Conservation (phyloP, 2,888 invertebrate genomes). For the Caenorhabditis virilis region DNA sequence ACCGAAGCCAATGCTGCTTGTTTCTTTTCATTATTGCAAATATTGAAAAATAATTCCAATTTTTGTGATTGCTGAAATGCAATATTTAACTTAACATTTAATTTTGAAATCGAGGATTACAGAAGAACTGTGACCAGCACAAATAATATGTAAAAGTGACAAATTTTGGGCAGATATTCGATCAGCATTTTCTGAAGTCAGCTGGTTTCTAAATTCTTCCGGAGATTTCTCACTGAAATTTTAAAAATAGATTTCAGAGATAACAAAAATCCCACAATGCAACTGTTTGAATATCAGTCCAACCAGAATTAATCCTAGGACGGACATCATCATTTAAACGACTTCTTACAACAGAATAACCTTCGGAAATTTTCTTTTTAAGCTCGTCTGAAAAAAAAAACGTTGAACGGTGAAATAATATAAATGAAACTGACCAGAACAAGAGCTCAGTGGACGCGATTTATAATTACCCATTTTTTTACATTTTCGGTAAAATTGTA, state of each 20-base stretch:
- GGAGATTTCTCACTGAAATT: conserved; percentile 59
- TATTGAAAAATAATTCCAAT: conserved; percentile 42
- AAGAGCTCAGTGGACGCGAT: conserved; percentile 63
- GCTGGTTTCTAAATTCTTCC: conserved; percentile 41
- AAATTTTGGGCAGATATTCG: conserved; percentile 49
- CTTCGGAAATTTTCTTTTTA: conserved; percentile 72
- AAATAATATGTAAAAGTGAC: conserved; percentile 62
- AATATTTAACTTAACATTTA: conserved; percentile 5
- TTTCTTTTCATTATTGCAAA: conserved; percentile 16
- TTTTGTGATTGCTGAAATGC: conserved; percentile 55
- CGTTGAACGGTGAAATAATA: no score
- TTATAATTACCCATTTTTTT: conserved; percentile 66
- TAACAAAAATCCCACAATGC: conserved; percentile 65
- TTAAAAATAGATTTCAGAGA: neutral
- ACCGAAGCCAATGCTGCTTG: conserved; percentile 34
- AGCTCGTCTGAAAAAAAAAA: conserved; percentile 69
- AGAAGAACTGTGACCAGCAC: conserved; percentile 58
- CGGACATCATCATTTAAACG: conserved; percentile 70
- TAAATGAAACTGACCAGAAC: conserved; percentile 63
- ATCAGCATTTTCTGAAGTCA: conserved; percentile 40
- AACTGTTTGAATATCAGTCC: conserved; percentile 69
- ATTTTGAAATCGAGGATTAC: conserved; percentile 20
- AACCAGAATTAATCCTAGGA: conserved; percentile 54
- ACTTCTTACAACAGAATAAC: conserved; percentile 71
- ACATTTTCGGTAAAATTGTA: neutral